Base-by-base conservation (phyloP, 2,888 invertebrate genomes). In the Latrodectus elegans region DNA sequence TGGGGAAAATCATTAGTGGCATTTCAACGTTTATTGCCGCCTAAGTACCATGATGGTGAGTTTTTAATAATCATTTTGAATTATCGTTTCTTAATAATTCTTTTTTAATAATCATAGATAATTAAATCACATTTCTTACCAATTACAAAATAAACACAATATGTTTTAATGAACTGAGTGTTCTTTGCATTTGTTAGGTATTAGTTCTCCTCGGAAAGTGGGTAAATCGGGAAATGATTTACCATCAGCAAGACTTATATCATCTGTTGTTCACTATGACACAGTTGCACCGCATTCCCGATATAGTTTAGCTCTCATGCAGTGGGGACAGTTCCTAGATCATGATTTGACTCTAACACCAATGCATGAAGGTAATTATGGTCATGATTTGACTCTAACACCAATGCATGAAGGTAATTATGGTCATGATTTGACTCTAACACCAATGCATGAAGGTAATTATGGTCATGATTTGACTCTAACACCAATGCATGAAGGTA, bases 271-370 rank as follows among this genome's bases (percentile, higher is more conserved):
- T 75, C 98, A 98, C 92, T 96, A 97, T 0, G 97, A 97, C 91
- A 96, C 97, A 87, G 97, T 97, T 55, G 96, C 97, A 91, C 93
- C 97, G 26, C 97, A 97, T 91, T 95, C 95, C 0, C 94, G 97
- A 9, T 97, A 98, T 92, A 96, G 97, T 0, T 93, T 98, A 22
- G 96, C 98, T 95, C 94, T 96, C 53, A 98, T 98, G 98, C 98
- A 98, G 93, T 98, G 95, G 91, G 98, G 97, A 0, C 98, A 98
- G 92, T 93, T 98, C 91, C 92, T 98, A 26, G 98, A 98, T 92
- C 98, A 98, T 93, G 98, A 98, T 92, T 93, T 99, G 77, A 98
- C 98, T 0, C 95, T 97, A 94, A 97, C 98, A 0, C 98, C 97
- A 1, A 89, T 89, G 89, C 88, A 89, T 65, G 89, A 89, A 86